phyloP scores from a whole-genome alignment of 2,797 vertebrate genomes.

The Prunella strophiata region DNA sequence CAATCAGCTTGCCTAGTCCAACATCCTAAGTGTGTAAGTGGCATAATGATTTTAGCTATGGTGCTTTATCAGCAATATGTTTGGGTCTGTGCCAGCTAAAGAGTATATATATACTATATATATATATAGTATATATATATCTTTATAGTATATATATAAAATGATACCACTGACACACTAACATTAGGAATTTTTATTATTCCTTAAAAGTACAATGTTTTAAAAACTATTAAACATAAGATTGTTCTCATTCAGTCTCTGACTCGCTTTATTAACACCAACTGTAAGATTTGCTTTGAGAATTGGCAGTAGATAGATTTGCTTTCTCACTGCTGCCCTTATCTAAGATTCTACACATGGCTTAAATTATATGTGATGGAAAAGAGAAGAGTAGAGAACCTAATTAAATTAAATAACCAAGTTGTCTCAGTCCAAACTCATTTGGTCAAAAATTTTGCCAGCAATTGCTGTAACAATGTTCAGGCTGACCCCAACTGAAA shows the following conservation, averaged over 20 bases:
- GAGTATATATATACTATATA: no score
- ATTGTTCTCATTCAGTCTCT: slow-evolving; percentile 2
- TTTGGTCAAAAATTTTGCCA: slow-evolving; percentile 6
- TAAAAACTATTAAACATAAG: slow-evolving; percentile 9
- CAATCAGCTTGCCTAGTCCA: background rate
- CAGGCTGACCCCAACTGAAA: background rate
- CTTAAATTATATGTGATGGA: background rate
- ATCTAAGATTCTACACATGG: background rate
- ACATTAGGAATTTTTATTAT: background rate
- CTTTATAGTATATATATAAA: no score
- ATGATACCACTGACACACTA: background rate
- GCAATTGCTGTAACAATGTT: background rate
- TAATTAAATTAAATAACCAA: slow-evolving; percentile 50
- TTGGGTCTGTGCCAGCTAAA: background rate
- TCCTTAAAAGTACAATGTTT: background rate
- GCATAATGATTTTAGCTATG: background rate
- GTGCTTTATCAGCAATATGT: slow-evolving; percentile 21
- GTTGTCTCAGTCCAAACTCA: slow-evolving; percentile 16
- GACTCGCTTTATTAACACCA: background rate
- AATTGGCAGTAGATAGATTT: slow-evolving; percentile 8
- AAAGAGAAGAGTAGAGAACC: background rate
- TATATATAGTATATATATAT: no score
- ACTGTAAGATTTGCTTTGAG: slow-evolving; percentile 1
- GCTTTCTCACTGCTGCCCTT: slow-evolving; percentile 34
- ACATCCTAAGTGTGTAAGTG: background rate